Conservation (phyloP, 2,797 vertebrate genomes). For the Columba guinea region DNA sequence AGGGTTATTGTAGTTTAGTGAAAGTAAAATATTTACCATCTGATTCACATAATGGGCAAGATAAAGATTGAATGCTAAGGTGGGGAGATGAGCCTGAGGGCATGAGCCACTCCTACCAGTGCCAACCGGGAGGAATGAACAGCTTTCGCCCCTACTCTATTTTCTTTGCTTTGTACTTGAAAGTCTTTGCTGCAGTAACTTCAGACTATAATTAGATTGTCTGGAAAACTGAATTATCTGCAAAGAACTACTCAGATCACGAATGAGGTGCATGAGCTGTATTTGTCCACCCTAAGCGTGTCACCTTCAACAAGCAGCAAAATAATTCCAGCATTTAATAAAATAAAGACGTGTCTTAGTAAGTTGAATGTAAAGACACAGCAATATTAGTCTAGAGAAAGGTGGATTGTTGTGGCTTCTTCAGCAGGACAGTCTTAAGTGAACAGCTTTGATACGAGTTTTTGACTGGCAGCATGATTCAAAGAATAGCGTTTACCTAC, state of each 20-base stretch:
- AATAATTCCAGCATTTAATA: slow-evolving; percentile 34
- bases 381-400: neutral
- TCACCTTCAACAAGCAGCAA: slow-evolving; percentile 39
- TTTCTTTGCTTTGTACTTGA: slow-evolving; percentile 59
- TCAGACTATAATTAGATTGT: slow-evolving; percentile 61
- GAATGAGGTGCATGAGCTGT: slow-evolving; percentile 15
- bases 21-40: slow-evolving; percentile 56
- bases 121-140: neutral
- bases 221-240: slow-evolving; percentile 54
- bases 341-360: neutral
- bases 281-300: slow-evolving; percentile 1
- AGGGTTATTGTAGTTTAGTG: slow-evolving; percentile 33
- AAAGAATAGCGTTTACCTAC: neutral
- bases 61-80: slow-evolving; percentile 17
- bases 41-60: slow-evolving; percentile 37
- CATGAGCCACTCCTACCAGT: slow-evolving; percentile 7
- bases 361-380: neutral
- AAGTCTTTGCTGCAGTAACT: slow-evolving; percentile 54
- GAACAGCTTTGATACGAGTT: neutral
- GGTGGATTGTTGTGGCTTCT: neutral
- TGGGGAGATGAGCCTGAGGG: neutral
- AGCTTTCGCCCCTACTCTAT: neutral
- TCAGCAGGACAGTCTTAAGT: neutral
- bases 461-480: neutral
- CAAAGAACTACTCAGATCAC: slow-evolving; percentile 27